Percentiles rank a stretch among this genome's conserved stretches.
These are phyloP conservation scores for Pollachius pollachius DNA, from an alignment of 2,113 vertebrate genomes.

Conservation along the genomic window DNA sequence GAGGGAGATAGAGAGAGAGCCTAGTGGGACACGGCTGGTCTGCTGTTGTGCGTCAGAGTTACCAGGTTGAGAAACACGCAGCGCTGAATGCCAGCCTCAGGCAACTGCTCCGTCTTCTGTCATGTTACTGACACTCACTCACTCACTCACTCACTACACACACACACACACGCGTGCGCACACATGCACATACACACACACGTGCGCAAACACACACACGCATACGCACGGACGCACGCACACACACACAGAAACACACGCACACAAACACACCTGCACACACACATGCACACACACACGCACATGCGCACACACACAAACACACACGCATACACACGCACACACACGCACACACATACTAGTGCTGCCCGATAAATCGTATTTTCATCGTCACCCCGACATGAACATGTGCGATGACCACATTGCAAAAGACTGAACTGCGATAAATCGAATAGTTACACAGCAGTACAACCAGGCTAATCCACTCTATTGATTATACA, in stretches of 20 bases:
- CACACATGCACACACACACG: neutral
- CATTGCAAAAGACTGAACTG: too few species aligned
- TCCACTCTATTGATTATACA: too few species aligned
- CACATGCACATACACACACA: conserved; percentile 1
- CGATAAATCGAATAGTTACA: too few species aligned
- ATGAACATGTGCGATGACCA: too few species aligned
- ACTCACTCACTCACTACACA: neutral
- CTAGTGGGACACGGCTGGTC: too few species aligned
- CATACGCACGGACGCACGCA: too few species aligned
- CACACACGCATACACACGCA: conserved; percentile 2
- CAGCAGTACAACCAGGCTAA: too few species aligned
- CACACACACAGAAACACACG: too few species aligned
- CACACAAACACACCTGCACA: neutral
- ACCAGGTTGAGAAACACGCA: neutral
- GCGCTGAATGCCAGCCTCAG: conserved; percentile 3
- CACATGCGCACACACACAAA: neutral
- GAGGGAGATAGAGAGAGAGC: neutral
- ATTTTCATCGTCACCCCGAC: too few species aligned
- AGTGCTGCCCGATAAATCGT: neutral
- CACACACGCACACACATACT: conserved; percentile 3
- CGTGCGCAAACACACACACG: too few species aligned
- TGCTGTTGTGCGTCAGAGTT: neutral
- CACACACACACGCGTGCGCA: neutral
- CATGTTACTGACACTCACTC: neutral
- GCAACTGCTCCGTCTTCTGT: neutral